phyloP scores from a whole-genome alignment of 2,888 invertebrate genomes.

The Lamproptera curius region DNA sequence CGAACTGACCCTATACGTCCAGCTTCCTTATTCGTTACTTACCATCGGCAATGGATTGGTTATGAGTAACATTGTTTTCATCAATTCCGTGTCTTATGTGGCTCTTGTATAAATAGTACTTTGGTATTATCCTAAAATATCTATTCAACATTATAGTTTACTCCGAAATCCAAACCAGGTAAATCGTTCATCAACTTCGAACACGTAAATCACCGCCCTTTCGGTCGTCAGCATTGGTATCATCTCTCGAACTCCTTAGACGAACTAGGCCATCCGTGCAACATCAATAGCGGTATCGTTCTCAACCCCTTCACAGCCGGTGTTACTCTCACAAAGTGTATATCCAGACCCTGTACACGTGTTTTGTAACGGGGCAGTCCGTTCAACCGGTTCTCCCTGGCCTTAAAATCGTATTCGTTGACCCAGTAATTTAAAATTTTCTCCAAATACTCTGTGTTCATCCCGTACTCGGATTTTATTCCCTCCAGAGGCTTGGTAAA shows the following conservation, averaged over 20 bases:
- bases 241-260: constrained; percentile 88
- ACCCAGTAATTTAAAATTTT: constrained; percentile 87
- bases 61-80: no score
- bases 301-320: constrained; percentile 54
- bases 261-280: constrained; percentile 95
- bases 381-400: constrained; percentile 83
- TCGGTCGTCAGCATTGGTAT: constrained; percentile 82
- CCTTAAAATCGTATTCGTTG: constrained; percentile 81
- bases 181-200: constrained; percentile 84
- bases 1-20: no score
- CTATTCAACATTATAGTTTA: no score
- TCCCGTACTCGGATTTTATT: constrained; percentile 88
- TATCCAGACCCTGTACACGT: constrained; percentile 83
- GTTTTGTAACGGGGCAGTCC: constrained; percentile 86
- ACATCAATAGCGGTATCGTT: constrained; percentile 81
- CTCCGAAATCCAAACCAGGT: constrained; percentile 84
- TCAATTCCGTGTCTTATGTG: no score
- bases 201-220: constrained; percentile 79
- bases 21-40: no score
- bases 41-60: no score
- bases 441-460: constrained; percentile 83
- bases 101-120: no score
- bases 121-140: no score
- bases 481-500: constrained; percentile 81
- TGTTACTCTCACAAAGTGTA: constrained; percentile 87